A percentile compares a stretch with the other conserved stretches of the same genome.
These are phyloP conservation scores for Eptatretus atami DNA, from an alignment of 2,797 vertebrate species.

Conservation along the genomic window DNA sequence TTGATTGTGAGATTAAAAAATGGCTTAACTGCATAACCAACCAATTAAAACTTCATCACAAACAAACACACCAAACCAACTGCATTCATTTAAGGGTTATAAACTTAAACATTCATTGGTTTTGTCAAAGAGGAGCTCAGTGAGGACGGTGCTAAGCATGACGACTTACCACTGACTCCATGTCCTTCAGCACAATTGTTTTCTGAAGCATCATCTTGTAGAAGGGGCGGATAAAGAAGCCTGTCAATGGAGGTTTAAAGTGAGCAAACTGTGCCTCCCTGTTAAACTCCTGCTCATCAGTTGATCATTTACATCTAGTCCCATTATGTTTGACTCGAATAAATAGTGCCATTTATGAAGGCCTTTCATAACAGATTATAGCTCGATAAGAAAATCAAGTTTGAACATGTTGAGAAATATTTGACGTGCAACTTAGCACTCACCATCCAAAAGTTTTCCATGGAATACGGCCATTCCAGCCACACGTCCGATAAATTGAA, in stretches of 20 bases:
- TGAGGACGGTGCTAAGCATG: neutral
- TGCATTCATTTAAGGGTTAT: no score
- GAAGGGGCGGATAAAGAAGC: slow-evolving; percentile 89
- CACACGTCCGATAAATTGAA: slow-evolving; percentile 87
- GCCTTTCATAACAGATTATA: neutral
- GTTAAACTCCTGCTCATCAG: neutral
- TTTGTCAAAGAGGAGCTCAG: neutral
- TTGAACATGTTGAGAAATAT: neutral
- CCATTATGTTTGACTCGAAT: neutral
- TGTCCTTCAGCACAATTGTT: slow-evolving; percentile 79
- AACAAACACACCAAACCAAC: no score
- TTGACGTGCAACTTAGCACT: slow-evolving; percentile 10
- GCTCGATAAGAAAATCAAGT: no score
- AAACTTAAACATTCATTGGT: no score
- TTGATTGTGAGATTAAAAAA: no score
- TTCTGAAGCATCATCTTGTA: slow-evolving; percentile 99
- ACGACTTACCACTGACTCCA: slow-evolving; percentile 79
- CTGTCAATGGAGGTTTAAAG: slow-evolving; percentile 13
- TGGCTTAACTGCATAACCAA: no score
- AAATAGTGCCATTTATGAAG: neutral
- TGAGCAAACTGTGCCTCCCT: no score
- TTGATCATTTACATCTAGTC: neutral
- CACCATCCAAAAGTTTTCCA: slow-evolving; percentile 81
- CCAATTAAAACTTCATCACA: no score
- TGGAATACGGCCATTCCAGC: slow-evolving; percentile 91